Evolutionary conservation across 2,797 vertebrate species (phyloP), one percentile per base, ranked within the genome.

Genomic region (Sebastes steindachneri): DNA sequence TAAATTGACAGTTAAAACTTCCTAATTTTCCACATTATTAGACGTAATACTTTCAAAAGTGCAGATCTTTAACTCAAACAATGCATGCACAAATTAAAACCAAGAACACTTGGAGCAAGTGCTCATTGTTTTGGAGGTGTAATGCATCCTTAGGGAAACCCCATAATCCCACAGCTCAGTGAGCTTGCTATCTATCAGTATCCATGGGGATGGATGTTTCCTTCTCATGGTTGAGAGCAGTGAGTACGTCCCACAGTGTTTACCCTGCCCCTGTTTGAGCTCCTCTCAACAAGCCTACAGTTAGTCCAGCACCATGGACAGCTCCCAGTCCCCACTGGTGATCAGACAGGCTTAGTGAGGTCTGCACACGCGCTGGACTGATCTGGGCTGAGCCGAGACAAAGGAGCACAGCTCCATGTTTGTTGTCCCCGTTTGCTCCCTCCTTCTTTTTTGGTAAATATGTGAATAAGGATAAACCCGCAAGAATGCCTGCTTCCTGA

Each of bases 261-360:
- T 60, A 48, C 60, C 5, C 21, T n/a, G 21, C 2, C 60, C 12
- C n/a, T 29, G 3, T 41, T 1, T 53, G n/a, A 54, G 28, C 37
- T 15, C 3, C 4, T 48, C 15, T 59, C 11, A 69, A 59, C 25
- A 54, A 51, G 51, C 11, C 14, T 3, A 1, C n/a, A 21, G 54
- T 79, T 87, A 21, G 54, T 80, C 86, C 87, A 92, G 91, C 70
- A 84, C 88, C 74, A 67, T 1, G 80, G 82, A 85, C 68, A 90
- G 88, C 74, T 68, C 78, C 51, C 0, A 0, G n/a, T 15, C 17
- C 21, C 29, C 68, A 25, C 28, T 6, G 1, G 7, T 31, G 26
- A 17, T 51, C 60, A 19, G 51, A 17, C 45, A 73, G n/a, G 23
- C 10, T 25, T 2, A 35, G 14, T 7, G 15, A 79, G 10, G 1